A percentile compares a stretch with the other conserved stretches of the same genome.
Conservation (phyloP, 1,140 invertebrate species). For the Aphelenchoides besseyi region DNA sequence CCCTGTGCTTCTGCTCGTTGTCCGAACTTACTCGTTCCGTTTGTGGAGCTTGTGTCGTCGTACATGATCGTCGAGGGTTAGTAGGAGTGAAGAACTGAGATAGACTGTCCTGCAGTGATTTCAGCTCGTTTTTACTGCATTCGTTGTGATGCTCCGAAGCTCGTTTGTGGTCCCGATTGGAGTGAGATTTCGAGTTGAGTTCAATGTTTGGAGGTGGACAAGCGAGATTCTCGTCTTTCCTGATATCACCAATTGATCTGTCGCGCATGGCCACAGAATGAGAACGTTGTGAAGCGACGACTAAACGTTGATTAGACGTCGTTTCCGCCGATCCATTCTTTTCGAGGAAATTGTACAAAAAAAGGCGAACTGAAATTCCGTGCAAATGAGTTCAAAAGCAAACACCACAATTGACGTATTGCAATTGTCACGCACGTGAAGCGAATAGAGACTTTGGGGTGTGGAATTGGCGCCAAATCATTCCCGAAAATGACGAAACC, state of each 20-base stretch:
- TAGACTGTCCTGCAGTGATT: constrained; percentile 51
- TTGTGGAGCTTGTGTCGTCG: background rate
- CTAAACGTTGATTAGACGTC: background rate
- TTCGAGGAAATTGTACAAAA: too few species aligned
- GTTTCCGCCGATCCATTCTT: constrained; percentile 4
- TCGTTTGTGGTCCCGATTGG: background rate
- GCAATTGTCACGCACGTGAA: constrained; percentile 5
- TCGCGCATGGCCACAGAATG: background rate
- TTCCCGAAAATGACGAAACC: background rate
- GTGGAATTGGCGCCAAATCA: background rate
- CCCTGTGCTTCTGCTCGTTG: background rate
- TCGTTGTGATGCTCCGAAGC: background rate
- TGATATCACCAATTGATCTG: background rate
- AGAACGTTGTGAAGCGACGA: background rate
- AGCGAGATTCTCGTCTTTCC: constrained; percentile 9
- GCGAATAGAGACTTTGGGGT: background rate
- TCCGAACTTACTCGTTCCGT: background rate
- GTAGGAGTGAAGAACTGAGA: constrained; percentile 63
- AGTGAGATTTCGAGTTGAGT: background rate
- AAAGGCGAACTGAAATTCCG: background rate
- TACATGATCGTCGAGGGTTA: constrained; percentile 60
- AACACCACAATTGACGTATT: background rate
- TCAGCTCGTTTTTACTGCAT: constrained; percentile 12
- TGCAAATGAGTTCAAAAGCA: background rate
- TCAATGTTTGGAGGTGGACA: constrained; percentile 6